Evolutionary conservation across 2,888 invertebrate species (phyloP).

Genomic region (Candidula unifasciata): DNA sequence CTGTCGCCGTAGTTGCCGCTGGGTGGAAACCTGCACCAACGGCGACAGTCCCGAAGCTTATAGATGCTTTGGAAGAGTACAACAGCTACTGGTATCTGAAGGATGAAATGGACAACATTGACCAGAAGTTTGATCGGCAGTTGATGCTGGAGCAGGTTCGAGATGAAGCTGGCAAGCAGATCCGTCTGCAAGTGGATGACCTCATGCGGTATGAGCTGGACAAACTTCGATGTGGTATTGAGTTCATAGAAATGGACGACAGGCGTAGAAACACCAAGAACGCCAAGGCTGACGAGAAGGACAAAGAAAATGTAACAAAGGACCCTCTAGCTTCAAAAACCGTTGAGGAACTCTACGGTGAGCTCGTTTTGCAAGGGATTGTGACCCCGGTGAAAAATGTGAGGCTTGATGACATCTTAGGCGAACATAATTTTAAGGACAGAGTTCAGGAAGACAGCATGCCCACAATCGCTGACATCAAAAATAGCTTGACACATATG

Average conservation of each 20-base stretch:
- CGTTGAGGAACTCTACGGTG: conserved; percentile 39
- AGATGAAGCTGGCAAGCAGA: conserved; percentile 32
- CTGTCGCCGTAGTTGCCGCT: background rate
- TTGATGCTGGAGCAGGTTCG: conserved; percentile 31
- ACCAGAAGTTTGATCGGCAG: conserved; percentile 36
- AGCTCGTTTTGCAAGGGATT: conserved; percentile 27
- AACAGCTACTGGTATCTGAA: conserved; percentile 38
- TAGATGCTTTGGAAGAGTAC: conserved; percentile 21
- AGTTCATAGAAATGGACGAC: background rate
- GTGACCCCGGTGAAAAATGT: conserved; percentile 33
- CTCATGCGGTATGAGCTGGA: conserved; percentile 43
- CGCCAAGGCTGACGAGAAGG: background rate
- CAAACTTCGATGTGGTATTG: conserved; percentile 30
- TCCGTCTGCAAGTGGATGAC: conserved; percentile 36
- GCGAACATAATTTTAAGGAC: conserved; percentile 17
- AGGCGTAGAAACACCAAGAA: background rate
- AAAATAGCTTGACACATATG: conserved; percentile 12
- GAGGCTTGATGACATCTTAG: conserved; percentile 1
- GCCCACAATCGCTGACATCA: conserved; percentile 27
- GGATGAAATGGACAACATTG: conserved; percentile 33
- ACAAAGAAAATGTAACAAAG: background rate
- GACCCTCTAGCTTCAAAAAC: conserved; percentile 26
- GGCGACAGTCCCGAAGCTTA: background rate
- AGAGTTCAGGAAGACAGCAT: background rate
- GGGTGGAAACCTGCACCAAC: conserved; percentile 25